Evolutionary conservation across 2,888 invertebrate species (phyloP).

Genomic region (Odontocolon sp.): DNA sequence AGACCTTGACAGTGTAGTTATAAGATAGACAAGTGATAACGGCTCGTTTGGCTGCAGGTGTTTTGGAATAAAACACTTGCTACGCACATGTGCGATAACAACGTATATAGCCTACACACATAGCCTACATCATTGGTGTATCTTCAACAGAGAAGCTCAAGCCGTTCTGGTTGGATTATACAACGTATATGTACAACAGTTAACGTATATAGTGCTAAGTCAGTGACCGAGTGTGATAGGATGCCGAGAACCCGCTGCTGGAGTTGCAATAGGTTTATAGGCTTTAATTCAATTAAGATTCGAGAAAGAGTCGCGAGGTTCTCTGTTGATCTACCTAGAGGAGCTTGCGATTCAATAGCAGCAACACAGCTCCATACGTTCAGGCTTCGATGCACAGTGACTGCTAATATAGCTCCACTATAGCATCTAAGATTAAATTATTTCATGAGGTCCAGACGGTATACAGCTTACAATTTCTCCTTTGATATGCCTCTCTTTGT

Average conservation of each 20-base stretch:
- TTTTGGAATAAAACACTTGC: not conserved
- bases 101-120: not conserved
- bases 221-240: conserved; percentile 18
- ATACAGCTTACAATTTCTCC: not conserved
- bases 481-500: not conserved
- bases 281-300: conserved; percentile 46
- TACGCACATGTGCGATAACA: not conserved
- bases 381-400: not conserved
- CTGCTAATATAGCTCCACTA: not conserved
- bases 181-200: not conserved
- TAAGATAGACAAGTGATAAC: conserved; percentile 37
- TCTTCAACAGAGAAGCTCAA: not conserved
- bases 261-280: conserved; percentile 43
- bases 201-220: not conserved
- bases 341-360: conserved; percentile 28
- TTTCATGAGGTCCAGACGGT: not conserved
- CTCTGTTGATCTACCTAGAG: conserved; percentile 7
- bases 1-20: conserved; percentile 46
- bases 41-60: conserved; percentile 17
- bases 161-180: not conserved
- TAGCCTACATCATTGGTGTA: conserved; percentile 3
- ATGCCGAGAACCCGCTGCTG: conserved; percentile 26
- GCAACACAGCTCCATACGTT: not conserved
- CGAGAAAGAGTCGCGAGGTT: not conserved
- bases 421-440: conserved; percentile 16